Percentiles rank a stretch among this genome's conserved stretches.
phyloP scores from a whole-genome alignment of 2,888 invertebrate genomes.

The Euclidia mi region DNA sequence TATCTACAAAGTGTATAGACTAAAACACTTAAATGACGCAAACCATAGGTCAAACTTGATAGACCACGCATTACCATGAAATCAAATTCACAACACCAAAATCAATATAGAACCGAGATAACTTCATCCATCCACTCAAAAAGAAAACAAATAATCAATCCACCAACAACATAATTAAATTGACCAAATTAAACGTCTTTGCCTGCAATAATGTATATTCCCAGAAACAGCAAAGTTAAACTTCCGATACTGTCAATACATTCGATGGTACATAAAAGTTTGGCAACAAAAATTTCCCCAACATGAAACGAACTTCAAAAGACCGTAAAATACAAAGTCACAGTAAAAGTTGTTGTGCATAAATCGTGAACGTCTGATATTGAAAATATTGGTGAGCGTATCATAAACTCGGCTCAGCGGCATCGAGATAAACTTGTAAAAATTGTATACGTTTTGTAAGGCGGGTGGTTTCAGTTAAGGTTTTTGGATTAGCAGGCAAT shows the following conservation, averaged over 20 bases:
- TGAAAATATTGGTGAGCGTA: conserved; percentile 57
- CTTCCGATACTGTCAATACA: conserved; percentile 22
- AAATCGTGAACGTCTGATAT: conserved; percentile 59
- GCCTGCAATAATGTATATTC: conserved; percentile 2
- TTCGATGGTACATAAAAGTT: conserved; percentile 20
- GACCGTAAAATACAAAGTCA: conserved; percentile 58
- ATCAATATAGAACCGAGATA: too few species aligned
- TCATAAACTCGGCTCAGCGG: conserved; percentile 53
- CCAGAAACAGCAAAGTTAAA: conserved; percentile 5
- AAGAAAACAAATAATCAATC: too few species aligned
- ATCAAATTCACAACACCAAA: too few species aligned
- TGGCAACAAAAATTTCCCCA: conserved; percentile 19
- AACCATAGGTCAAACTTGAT: too few species aligned
- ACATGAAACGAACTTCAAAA: conserved; percentile 32
- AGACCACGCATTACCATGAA: too few species aligned
- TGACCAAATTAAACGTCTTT: not conserved
- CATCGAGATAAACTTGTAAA: conserved; percentile 53
- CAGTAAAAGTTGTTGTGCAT: conserved; percentile 53
- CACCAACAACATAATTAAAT: too few species aligned
- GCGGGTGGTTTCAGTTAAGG: conserved; percentile 16
- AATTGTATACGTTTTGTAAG: conserved; percentile 39
- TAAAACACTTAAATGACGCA: too few species aligned
- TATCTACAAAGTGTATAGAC: too few species aligned
- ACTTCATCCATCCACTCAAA: too few species aligned
- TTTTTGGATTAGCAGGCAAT: not conserved